Evolutionary conservation across 2,113 vertebrate genomes (phyloP).

Genomic region (Laterallus jamaicensis): DNA sequence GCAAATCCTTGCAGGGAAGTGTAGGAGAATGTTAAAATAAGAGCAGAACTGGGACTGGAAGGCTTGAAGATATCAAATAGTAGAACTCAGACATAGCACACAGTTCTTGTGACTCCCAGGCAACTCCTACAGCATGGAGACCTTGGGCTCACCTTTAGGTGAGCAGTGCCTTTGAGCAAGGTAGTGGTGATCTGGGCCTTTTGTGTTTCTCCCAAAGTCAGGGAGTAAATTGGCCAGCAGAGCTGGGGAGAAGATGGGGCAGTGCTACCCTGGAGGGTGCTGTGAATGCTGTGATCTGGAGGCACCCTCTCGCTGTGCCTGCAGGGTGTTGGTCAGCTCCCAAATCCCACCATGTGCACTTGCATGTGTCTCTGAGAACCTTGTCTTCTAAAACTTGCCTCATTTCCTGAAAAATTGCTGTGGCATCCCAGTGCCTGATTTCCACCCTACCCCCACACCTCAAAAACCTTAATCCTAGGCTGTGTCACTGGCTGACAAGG

Average conservation of each 20-base stretch:
- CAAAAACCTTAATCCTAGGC: not conserved
- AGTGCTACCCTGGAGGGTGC: not conserved
- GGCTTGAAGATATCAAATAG: not conserved
- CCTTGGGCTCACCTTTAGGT: not conserved
- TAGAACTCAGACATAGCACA: not conserved
- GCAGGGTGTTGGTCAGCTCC: not conserved
- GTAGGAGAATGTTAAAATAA: not conserved
- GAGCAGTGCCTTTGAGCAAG: not conserved
- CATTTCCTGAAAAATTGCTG: not conserved
- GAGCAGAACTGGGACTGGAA: not conserved
- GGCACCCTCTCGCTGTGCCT: not conserved
- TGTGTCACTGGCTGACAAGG: not conserved
- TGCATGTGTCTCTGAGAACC: not conserved
- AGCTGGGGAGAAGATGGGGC: not conserved
- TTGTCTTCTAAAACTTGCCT: not conserved
- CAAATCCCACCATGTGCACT: not conserved
- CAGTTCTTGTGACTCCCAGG: not conserved
- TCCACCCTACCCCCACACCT: not conserved
- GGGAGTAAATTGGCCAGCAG: not conserved
- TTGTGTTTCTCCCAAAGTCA: not conserved
- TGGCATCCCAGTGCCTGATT: not conserved
- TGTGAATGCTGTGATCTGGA: rapidly evolving
- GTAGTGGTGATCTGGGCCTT: not conserved
- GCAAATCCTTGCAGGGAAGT: not conserved
- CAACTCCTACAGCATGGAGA: not conserved